These are phyloP conservation scores for Lapara coniferarum DNA, from an alignment of 2,888 invertebrate species.

Conservation along the genomic window DNA sequence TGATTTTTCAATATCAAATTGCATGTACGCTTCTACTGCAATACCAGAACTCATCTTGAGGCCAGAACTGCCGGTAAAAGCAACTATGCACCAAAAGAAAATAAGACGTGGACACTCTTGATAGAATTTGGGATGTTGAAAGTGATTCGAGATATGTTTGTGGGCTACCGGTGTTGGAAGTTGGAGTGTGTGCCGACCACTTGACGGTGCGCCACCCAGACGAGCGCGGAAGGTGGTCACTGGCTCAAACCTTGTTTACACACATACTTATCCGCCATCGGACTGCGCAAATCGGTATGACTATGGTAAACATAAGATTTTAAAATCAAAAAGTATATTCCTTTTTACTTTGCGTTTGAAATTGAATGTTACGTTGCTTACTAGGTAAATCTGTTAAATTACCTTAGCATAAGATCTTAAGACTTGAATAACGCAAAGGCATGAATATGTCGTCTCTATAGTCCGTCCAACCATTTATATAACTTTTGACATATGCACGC, in stretches of 20 bases:
- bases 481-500: too few species aligned
- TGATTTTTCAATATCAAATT: background rate
- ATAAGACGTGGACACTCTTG: conserved; percentile 49
- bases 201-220: conserved; percentile 74
- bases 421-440: too few species aligned
- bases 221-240: conserved; percentile 37
- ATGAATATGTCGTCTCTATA: too few species aligned
- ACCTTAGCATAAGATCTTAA: too few species aligned
- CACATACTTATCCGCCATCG: conserved; percentile 45
- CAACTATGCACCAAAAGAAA: background rate
- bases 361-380: too few species aligned
- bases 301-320: conserved; percentile 21
- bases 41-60: too few species aligned
- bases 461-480: too few species aligned
- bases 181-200: conserved; percentile 74
- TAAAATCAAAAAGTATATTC: background rate
- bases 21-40: too few species aligned
- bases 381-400: too few species aligned
- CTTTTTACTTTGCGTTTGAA: background rate
- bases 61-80: background rate
- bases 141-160: conserved; percentile 72
- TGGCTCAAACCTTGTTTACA: conserved; percentile 45
- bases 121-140: conserved; percentile 66
- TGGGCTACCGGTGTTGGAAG: conserved; percentile 75
- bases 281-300: conserved; percentile 51